Percentiles rank a stretch among this genome's conserved stretches.
phyloP scores from a whole-genome alignment of 2,113 vertebrate species.

The Regulus satrapa region DNA sequence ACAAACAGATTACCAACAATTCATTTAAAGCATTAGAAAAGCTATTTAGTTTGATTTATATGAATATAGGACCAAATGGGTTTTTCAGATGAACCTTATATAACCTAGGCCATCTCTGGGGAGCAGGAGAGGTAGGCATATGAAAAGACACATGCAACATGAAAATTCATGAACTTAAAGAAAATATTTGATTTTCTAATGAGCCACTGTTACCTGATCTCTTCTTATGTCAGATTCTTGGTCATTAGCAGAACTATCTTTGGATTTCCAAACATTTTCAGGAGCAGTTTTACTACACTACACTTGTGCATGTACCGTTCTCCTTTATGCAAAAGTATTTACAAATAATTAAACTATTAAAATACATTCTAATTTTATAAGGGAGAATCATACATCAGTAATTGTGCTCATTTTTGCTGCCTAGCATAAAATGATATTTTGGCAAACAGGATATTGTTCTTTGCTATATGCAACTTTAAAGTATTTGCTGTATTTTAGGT shows the following conservation, averaged over 20 bases:
- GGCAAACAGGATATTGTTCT: not conserved
- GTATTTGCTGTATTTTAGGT: not conserved
- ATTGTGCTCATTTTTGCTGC: not conserved
- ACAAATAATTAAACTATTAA: not conserved
- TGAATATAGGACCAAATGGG: not conserved
- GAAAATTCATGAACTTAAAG: not conserved
- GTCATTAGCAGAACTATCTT: not conserved
- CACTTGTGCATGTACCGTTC: accelerated
- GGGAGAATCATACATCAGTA: not conserved
- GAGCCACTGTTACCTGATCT: not conserved
- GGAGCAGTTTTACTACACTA: not conserved
- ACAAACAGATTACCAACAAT: not conserved
- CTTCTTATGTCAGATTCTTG: not conserved
- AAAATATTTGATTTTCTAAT: not conserved
- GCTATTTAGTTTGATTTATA: not conserved
- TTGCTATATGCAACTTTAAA: not conserved
- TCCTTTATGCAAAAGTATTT: not conserved
- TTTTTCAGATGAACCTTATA: not conserved
- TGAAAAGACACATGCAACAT: not conserved
- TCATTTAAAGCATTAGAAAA: not conserved
- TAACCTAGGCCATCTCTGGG: not conserved
- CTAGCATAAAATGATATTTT: not conserved
- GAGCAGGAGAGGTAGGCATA: not conserved
- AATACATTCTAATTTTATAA: not conserved
- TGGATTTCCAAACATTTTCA: not conserved